These are phyloP conservation scores for Drosophila eugracilis DNA, from an alignment of 1,140 invertebrate species.

Conservation along the genomic window DNA sequence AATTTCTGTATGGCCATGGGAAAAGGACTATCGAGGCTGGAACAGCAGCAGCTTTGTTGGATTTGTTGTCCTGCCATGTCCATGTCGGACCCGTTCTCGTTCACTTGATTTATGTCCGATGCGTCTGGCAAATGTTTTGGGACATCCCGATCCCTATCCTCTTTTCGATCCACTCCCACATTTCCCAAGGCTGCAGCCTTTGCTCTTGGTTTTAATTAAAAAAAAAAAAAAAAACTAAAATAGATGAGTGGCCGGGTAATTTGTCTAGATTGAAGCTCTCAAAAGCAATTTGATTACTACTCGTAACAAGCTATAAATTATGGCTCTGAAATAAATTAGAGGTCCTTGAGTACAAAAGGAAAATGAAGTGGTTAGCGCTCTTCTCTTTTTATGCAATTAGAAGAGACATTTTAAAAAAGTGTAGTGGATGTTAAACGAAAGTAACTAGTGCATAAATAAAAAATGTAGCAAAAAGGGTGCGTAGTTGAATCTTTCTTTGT, in stretches of 20 bases:
- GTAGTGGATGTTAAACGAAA: background rate
- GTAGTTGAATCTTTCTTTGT: no score
- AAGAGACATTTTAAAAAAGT: background rate
- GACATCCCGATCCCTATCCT: slow-evolving; percentile 20
- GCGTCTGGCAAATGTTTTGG: slow-evolving; percentile 50
- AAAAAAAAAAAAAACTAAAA: slow-evolving; percentile 76
- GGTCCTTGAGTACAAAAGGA: background rate
- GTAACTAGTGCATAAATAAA: no score
- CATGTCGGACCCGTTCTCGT: slow-evolving; percentile 49
- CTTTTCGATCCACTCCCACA: slow-evolving; percentile 1
- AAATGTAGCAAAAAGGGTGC: no score
- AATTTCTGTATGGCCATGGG: slow-evolving; percentile 51
- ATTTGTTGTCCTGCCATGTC: slow-evolving; percentile 60
- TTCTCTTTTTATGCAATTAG: background rate
- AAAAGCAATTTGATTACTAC: slow-evolving; percentile 62
- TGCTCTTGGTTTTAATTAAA: slow-evolving; percentile 71
- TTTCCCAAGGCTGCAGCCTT: slow-evolving; percentile 21
- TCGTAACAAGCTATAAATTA: slow-evolving; percentile 62
- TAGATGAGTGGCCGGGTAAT: slow-evolving; percentile 65
- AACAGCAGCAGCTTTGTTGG: slow-evolving; percentile 46
- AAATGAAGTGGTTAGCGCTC: background rate
- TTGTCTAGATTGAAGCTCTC: slow-evolving; percentile 71
- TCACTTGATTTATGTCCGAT: slow-evolving; percentile 73
- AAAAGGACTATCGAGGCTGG: slow-evolving; percentile 43
- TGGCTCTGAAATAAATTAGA: slow-evolving; percentile 22